Percentiles rank a stretch among this genome's conserved stretches.
phyloP scores from a whole-genome alignment of 2,113 vertebrate genomes.

The Cathartes aura region DNA sequence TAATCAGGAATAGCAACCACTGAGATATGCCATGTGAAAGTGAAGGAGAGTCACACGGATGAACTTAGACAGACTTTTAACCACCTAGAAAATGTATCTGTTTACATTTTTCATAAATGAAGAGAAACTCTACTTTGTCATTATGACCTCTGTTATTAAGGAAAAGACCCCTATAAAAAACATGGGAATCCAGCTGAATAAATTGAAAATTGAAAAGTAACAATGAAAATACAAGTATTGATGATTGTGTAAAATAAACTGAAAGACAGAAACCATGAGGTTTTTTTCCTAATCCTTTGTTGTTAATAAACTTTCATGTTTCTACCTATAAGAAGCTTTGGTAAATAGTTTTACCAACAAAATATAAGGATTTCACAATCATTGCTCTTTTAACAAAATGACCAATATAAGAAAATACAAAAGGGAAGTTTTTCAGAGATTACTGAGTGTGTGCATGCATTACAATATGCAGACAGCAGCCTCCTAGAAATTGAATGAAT shows the following conservation, averaged over 20 bases:
- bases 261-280: rapidly evolving
- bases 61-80: neutral
- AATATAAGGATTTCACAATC: neutral
- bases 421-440: neutral
- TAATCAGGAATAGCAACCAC: neutral
- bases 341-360: neutral
- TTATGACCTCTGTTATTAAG: neutral
- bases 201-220: neutral
- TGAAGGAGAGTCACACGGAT: neutral
- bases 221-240: neutral
- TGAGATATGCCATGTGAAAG: neutral
- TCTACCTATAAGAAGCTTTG: neutral
- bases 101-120: neutral
- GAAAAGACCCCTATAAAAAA: neutral
- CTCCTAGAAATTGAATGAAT: neutral
- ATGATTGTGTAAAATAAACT: neutral
- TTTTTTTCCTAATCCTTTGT: neutral
- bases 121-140: neutral
- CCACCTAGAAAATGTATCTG: neutral
- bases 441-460: neutral
- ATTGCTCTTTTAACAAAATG: neutral
- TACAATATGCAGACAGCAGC: neutral
- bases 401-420: neutral
- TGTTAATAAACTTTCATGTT: neutral
- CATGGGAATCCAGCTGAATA: neutral